Evolutionary conservation across 2,113 vertebrate species (phyloP).

Genomic region (Campylomormyrus tamandua): DNA sequence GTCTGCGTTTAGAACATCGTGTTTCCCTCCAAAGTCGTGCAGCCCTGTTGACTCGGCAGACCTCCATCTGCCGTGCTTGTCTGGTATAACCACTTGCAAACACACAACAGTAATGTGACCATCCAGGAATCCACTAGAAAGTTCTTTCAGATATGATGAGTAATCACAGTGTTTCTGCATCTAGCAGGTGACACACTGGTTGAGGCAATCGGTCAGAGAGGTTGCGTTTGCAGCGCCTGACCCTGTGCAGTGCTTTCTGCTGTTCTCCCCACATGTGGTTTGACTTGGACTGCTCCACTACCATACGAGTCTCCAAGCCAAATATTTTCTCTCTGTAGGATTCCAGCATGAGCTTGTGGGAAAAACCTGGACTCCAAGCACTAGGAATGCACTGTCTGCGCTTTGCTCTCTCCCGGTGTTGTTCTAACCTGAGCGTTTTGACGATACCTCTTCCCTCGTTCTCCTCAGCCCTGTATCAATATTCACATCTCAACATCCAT

Average conservation of each 20-base stretch:
- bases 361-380: slow-evolving; percentile 45
- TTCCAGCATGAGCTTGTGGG: slow-evolving; percentile 57
- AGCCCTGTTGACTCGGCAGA: neutral
- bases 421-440: slow-evolving; percentile 41
- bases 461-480: slow-evolving; percentile 30
- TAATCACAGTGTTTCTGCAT: neutral
- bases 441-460: slow-evolving; percentile 27
- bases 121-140: neutral
- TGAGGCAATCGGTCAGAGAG: neutral
- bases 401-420: slow-evolving; percentile 31
- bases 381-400: slow-evolving; percentile 38
- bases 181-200: neutral
- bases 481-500: slow-evolving; percentile 26
- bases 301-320: slow-evolving; percentile 50
- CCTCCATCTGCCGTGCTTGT: neutral
- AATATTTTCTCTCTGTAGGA: slow-evolving; percentile 60
- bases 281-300: slow-evolving; percentile 39
- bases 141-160: neutral
- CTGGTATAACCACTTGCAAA: neutral
- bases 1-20: neutral
- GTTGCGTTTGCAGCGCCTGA: slow-evolving; percentile 24
- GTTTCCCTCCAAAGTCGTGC: neutral
- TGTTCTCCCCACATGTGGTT: slow-evolving; percentile 36
- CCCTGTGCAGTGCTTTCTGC: slow-evolving; percentile 25
- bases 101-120: neutral